Evolutionary conservation across 2,797 vertebrate species (phyloP), one percentile per base, ranked within the genome.

Genomic region (Orestias chungarensis): DNA sequence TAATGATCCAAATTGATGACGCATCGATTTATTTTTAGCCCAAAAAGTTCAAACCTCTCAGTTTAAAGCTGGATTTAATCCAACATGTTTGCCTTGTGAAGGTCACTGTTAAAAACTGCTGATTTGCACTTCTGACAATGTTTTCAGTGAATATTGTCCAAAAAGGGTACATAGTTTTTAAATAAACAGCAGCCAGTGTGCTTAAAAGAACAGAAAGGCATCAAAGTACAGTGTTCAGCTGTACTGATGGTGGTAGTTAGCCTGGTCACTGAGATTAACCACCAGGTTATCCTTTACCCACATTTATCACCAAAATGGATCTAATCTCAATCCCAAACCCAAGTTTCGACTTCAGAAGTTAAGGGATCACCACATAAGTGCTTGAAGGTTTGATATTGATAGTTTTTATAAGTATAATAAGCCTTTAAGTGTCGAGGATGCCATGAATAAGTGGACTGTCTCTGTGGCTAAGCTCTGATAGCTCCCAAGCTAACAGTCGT

Each of bases 401-500:
- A 35, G 20, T 23, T 12, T 61, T 38, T 35, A 10, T 33, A 9
- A 17, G 29, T n/a, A 2, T 23, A 61, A 38, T 23, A 18, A n/a
- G 0, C 20, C 31, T 12, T 25, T n/a, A n/a, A n/a, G 7, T 50
- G 49, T 25, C 20, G 7, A 0, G 4, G 17, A 33, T 1, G 29
- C 18, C 10, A 8, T 57, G 17, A 33, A 57, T 31, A 29, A 55
- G 6, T 7, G 29, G 27, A 33, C 54, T 33, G 54, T 33, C 17
- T 57, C 3, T 33, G 7, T 57, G 54, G 55, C 55, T 59, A 35
- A 59, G 55, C 17, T 9, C n/a, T 31, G 62, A 64, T 77, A 80
- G 83, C 82, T 49, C 14, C 3, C 31, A 54, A 4, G 84, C 70
- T 76, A 74, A 74, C 54, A 33, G 31, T 25, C 20, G 64, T 74